Conservation (phyloP, 2,113 vertebrate genomes). For the Trogon surrucura region DNA sequence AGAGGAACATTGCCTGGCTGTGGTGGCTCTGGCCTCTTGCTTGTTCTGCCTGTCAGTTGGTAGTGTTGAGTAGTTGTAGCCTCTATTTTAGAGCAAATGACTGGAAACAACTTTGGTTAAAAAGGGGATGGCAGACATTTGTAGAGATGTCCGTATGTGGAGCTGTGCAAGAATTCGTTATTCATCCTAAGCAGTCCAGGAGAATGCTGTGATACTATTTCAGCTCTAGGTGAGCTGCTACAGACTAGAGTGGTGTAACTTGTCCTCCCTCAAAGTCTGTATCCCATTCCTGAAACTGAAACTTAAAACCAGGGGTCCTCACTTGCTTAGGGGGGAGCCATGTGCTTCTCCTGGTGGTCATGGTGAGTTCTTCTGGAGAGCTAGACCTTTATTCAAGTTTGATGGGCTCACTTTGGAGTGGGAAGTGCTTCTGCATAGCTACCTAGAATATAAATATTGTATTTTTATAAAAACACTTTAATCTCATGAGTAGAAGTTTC, state of each 20-base stretch:
- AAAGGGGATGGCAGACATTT: neutral
- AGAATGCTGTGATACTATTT: neutral
- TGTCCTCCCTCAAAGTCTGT: neutral
- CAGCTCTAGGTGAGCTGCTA: fast-evolving
- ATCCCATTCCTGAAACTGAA: neutral
- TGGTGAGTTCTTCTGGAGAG: neutral
- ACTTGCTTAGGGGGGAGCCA: neutral
- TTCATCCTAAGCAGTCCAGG: neutral
- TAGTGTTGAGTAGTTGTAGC: neutral
- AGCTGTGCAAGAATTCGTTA: neutral
- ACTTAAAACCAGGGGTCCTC: neutral
- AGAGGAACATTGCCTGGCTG: neutral
- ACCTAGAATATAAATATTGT: neutral
- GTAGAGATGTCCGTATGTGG: neutral
- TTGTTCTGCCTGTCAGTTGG: neutral
- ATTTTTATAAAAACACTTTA: neutral
- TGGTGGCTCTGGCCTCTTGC: neutral
- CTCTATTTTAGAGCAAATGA: neutral
- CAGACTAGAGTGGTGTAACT: neutral
- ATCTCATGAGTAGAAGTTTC: neutral
- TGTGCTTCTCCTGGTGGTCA: neutral
- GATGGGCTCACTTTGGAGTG: neutral
- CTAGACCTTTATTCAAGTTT: neutral
- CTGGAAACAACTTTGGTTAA: neutral
- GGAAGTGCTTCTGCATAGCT: neutral